Evolutionary conservation across 2,797 vertebrate species (phyloP).

Genomic region (Sciurus carolinensis): DNA sequence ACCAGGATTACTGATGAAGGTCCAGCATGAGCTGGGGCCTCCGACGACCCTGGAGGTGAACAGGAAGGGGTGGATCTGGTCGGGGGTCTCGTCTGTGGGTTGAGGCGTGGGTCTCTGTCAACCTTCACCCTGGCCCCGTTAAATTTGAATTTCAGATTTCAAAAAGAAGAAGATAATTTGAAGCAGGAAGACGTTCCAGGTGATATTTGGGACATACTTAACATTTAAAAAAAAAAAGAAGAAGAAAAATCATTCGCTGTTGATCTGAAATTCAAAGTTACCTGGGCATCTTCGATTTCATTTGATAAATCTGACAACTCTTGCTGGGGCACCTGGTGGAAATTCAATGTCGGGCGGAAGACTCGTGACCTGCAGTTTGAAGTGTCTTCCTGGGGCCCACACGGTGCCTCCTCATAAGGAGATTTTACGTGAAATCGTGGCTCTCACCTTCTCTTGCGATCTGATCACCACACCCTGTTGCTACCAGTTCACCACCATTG

Average conservation of each 20-base stretch:
- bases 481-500: not conserved
- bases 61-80: not conserved
- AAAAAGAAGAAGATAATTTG: not conserved
- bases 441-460: not conserved
- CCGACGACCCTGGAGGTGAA: not conserved
- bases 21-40: not conserved
- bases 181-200: not conserved
- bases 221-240: not conserved
- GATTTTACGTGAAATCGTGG: not conserved
- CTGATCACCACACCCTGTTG: not conserved
- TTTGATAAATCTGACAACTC: not conserved
- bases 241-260: not conserved
- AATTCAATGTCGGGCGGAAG: not conserved
- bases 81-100: not conserved
- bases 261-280: not conserved
- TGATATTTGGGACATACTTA: not conserved
- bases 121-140: not conserved
- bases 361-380: not conserved
- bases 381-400: not conserved
- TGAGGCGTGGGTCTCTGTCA: not conserved
- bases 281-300: not conserved
- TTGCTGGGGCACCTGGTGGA: not conserved
- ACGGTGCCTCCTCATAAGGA: not conserved
- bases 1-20: not conserved
- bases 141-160: not conserved